Percentiles rank a stretch among this genome's conserved stretches.
These are phyloP conservation scores for Avahi laniger DNA, from an alignment of 2,797 vertebrate genomes.

Conservation along the genomic window DNA sequence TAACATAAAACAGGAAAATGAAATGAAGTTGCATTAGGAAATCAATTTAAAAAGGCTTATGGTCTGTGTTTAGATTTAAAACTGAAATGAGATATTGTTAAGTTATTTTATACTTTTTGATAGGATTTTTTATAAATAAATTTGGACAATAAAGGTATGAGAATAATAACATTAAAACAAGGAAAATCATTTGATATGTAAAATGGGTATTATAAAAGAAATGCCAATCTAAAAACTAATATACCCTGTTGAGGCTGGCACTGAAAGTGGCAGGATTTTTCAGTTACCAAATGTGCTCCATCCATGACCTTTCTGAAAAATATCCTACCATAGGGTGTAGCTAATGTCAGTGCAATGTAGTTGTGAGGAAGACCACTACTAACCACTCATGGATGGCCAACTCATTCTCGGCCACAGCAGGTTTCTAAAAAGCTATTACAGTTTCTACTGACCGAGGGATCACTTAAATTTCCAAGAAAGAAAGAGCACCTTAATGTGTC, in stretches of 20 bases:
- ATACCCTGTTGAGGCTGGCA: neutral
- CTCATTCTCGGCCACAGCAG: conserved; percentile 60
- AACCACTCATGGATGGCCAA: conserved; percentile 34
- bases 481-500: conserved; percentile 9
- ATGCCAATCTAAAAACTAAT: neutral
- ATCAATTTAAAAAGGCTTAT: neutral
- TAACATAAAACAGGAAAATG: conserved; percentile 7
- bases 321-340: neutral
- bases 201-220: neutral
- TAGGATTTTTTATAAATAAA: neutral
- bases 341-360: neutral
- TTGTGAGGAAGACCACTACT: conserved; percentile 18
- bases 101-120: conserved; percentile 15
- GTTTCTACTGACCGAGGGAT: conserved; percentile 43
- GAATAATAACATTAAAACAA: neutral
- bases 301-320: neutral
- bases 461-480: conserved; percentile 29
- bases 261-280: neutral
- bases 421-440: conserved; percentile 62
- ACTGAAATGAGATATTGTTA: neutral
- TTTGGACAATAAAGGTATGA: neutral
- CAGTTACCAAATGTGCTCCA: neutral
- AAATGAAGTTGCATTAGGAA: neutral
- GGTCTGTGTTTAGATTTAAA: neutral
- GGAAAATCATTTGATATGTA: neutral